A percentile compares a stretch with the other conserved stretches of the same genome.
Conservation (phyloP, 2,888 invertebrate genomes). For the Ennomos quercinarius region DNA sequence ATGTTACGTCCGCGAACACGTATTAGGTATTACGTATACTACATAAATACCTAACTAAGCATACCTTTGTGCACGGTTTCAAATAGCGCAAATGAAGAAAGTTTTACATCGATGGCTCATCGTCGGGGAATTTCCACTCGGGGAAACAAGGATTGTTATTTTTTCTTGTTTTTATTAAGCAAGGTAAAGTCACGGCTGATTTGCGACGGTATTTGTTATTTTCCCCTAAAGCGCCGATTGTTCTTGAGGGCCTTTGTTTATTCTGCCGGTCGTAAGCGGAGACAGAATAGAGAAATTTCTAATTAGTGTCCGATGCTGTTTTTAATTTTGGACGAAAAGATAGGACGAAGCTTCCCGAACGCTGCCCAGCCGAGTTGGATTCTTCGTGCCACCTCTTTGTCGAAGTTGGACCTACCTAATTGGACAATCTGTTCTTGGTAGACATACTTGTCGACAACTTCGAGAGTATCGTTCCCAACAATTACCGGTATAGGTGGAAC, state of each 20-base stretch:
- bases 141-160: conserved; percentile 49
- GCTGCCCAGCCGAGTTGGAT: too few relatives aligned
- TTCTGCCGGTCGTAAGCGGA: conserved; percentile 27
- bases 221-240: conserved; percentile 53
- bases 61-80: conserved; percentile 28
- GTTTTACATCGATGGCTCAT: conserved; percentile 51
- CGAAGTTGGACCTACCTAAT: too few relatives aligned
- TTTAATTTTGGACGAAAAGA: conserved; percentile 10
- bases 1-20: too few relatives aligned
- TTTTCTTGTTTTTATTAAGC: conserved; percentile 54
- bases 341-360: too few relatives aligned
- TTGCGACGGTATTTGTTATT: conserved; percentile 66
- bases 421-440: too few relatives aligned
- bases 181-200: conserved; percentile 62
- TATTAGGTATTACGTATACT: background rate
- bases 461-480: too few relatives aligned
- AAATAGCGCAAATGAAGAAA: conserved; percentile 61
- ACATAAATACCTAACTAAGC: conserved; percentile 12
- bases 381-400: too few relatives aligned
- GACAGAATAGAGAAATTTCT: conserved; percentile 37
- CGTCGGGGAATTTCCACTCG: conserved; percentile 53
- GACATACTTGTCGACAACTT: too few relatives aligned
- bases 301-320: conserved; percentile 41
- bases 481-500: too few relatives aligned
- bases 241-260: conserved; percentile 53